A percentile compares a stretch with the other conserved stretches of the same genome.
phyloP scores from a whole-genome alignment of 2,113 vertebrate species.

The Eptesicus fuscus region DNA sequence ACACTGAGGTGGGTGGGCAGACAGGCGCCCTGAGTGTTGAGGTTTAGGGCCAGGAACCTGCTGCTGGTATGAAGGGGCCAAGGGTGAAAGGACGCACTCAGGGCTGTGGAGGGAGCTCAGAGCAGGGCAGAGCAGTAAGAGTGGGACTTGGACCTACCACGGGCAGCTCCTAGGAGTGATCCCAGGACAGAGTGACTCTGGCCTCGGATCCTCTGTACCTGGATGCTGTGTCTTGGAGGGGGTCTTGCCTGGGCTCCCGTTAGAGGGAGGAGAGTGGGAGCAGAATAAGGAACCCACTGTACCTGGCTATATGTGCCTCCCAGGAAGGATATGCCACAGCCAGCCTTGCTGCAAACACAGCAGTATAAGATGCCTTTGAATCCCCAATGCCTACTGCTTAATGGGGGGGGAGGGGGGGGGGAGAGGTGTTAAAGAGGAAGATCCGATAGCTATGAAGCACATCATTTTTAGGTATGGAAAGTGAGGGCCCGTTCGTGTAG shows the following conservation, averaged over 20 bases:
- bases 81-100: neutral
- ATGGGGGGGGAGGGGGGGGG: rapidly evolving
- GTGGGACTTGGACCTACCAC: rapidly evolving
- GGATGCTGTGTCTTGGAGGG: neutral
- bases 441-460: neutral
- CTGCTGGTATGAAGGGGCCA: neutral
- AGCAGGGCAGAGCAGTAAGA: neutral
- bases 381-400: rapidly evolving
- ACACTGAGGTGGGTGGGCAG: too few relatives aligned
- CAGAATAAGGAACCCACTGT: neutral
- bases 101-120: neutral
- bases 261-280: neutral
- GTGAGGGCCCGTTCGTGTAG: neutral
- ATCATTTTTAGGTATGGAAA: neutral
- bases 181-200: neutral
- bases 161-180: neutral
- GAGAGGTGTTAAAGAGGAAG: neutral
- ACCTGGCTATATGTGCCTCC: neutral
- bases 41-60: neutral
- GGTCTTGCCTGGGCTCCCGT: neutral
- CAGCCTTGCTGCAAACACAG: neutral
- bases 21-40: rapidly evolving
- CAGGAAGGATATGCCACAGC: neutral
- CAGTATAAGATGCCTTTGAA: too few relatives aligned
- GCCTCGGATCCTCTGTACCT: neutral